Conservation (phyloP, 2,113 vertebrate species). For the Pomatorhinus ruficollis region DNA sequence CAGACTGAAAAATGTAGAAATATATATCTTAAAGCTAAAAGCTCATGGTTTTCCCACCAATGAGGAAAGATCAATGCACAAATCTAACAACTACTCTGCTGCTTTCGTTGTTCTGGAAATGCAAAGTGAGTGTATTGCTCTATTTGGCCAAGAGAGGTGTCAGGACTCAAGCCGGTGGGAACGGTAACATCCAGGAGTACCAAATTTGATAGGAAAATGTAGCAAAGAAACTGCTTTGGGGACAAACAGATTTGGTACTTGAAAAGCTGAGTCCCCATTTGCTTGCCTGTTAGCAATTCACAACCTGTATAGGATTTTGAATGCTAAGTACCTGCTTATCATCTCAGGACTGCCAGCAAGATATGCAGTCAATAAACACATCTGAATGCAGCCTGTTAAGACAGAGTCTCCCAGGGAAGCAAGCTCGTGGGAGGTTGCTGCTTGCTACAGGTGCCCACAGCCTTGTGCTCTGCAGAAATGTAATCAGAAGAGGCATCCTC, state of each 20-base stretch:
- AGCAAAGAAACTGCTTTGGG: neutral
- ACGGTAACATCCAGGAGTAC: neutral
- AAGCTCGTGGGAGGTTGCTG: neutral
- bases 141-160: neutral
- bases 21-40: neutral
- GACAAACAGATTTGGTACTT: neutral
- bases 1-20: neutral
- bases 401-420: neutral
- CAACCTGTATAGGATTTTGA: neutral
- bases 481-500: rapidly evolving
- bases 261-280: neutral
- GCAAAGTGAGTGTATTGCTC: rapidly evolving
- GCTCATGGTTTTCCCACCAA: neutral
- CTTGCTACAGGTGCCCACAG: rapidly evolving
- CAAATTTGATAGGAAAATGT: neutral
- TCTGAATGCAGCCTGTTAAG: neutral
- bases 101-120: neutral
- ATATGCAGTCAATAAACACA: neutral
- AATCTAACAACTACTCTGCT: neutral
- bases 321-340: neutral
- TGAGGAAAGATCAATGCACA: neutral
- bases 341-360: neutral
- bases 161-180: neutral
- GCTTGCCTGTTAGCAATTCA: neutral
- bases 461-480: neutral